These are phyloP conservation scores for Porphyrio hochstetteri DNA, from an alignment of 2,113 vertebrate genomes.

Conservation along the genomic window DNA sequence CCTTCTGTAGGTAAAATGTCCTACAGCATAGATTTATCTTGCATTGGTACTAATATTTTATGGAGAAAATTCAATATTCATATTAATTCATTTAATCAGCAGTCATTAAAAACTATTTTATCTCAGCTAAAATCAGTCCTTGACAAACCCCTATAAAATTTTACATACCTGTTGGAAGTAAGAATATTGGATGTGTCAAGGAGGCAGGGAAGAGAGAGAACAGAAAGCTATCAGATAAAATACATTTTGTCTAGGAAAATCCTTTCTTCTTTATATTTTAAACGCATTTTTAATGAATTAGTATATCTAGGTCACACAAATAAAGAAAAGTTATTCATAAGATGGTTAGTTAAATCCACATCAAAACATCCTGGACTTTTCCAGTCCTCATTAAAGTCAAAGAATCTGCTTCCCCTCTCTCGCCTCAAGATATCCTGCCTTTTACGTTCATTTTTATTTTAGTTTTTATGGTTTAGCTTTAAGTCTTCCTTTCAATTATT, in stretches of 20 bases:
- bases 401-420: neutral
- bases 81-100: neutral
- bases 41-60: neutral
- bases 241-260: neutral
- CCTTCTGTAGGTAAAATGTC: neutral
- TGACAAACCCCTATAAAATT: neutral
- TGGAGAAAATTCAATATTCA: neutral
- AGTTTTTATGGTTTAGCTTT: neutral
- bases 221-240: neutral
- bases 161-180: neutral
- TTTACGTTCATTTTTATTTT: neutral
- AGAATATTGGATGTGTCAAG: neutral
- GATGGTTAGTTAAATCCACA: neutral
- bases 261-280: neutral
- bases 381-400: neutral
- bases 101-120: conserved; percentile 2
- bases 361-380: neutral
- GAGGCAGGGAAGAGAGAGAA: neutral
- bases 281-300: neutral
- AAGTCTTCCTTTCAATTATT: neutral
- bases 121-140: neutral
- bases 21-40: neutral
- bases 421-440: neutral
- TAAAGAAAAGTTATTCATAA: neutral
- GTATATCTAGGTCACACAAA: neutral